Evolutionary conservation across 1,140 invertebrate genomes (phyloP).

Genomic region (Bombus pyrosoma): DNA sequence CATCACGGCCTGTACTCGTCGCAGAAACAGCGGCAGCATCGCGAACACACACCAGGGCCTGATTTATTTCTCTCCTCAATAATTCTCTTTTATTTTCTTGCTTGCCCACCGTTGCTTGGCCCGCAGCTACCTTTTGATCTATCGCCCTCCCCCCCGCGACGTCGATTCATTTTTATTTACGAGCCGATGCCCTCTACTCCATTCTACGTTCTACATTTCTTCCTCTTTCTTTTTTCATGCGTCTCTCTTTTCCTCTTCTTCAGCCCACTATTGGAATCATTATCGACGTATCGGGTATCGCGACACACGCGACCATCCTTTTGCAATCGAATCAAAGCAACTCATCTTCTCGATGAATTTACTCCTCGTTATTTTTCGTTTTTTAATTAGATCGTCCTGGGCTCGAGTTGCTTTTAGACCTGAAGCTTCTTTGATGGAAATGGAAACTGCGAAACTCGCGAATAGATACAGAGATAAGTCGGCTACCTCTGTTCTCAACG

Average conservation of each 20-base stretch:
- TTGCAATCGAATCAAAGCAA: neutral
- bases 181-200: conserved; percentile 48
- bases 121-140: conserved; percentile 71
- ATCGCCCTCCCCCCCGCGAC: conserved; percentile 55
- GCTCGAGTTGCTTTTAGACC: neutral
- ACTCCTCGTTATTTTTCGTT: neutral
- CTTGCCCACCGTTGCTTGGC: conserved; percentile 30
- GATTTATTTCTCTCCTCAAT: conserved; percentile 76
- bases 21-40: neutral
- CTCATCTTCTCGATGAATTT: neutral
- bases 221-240: neutral
- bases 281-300: conserved; percentile 37
- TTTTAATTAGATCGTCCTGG: neutral
- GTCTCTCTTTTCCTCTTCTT: neutral
- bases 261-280: conserved; percentile 17
- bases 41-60: conserved; percentile 43
- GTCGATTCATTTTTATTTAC: conserved; percentile 77
- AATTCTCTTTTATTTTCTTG: conserved; percentile 76
- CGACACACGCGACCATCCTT: neutral
- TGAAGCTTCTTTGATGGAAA: neutral
- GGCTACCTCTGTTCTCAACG: no score
- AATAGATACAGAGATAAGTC: no score
- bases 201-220: conserved; percentile 10
- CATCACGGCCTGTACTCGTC: conserved; percentile 26
- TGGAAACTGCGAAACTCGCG: no score